phyloP scores from a whole-genome alignment of 2,888 invertebrate species.

The Hofmannophila pseudospretella region DNA sequence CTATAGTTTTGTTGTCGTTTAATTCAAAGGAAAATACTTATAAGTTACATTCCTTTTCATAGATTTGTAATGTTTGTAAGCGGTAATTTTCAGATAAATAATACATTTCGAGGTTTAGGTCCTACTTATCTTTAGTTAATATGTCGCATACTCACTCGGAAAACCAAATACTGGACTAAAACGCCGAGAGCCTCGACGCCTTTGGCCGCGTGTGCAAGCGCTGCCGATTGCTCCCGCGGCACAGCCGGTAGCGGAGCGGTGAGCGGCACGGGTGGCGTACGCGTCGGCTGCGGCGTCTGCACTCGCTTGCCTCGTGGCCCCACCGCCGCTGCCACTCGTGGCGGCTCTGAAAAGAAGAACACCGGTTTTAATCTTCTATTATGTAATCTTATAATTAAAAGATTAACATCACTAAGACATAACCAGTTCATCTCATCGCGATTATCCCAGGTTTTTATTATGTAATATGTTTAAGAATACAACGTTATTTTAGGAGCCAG shows the following conservation, averaged over 20 bases:
- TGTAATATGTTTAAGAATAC: too few relatives aligned
- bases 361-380: background rate
- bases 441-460: too few relatives aligned
- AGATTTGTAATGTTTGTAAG: too few relatives aligned
- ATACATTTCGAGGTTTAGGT: too few relatives aligned
- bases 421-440: too few relatives aligned
- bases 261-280: conserved; percentile 36
- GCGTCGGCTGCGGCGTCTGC: conserved; percentile 56
- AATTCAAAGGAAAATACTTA: too few relatives aligned
- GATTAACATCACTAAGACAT: too few relatives aligned
- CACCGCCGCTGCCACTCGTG: conserved; percentile 61
- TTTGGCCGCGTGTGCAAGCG: conserved; percentile 76
- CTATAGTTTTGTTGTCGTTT: too few relatives aligned
- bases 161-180: conserved; percentile 90
- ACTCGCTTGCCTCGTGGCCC: conserved; percentile 65
- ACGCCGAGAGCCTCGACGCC: conserved; percentile 91
- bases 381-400: background rate
- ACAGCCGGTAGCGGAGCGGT: conserved; percentile 32
- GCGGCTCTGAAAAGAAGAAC: conserved; percentile 46
- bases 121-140: too few relatives aligned
- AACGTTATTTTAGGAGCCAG: too few relatives aligned
- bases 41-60: too few relatives aligned
- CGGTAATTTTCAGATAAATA: too few relatives aligned
- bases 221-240: conserved; percentile 49
- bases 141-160: conserved; percentile 84